phyloP scores from a whole-genome alignment of 2,888 invertebrate species.

The Julus scanicus region DNA sequence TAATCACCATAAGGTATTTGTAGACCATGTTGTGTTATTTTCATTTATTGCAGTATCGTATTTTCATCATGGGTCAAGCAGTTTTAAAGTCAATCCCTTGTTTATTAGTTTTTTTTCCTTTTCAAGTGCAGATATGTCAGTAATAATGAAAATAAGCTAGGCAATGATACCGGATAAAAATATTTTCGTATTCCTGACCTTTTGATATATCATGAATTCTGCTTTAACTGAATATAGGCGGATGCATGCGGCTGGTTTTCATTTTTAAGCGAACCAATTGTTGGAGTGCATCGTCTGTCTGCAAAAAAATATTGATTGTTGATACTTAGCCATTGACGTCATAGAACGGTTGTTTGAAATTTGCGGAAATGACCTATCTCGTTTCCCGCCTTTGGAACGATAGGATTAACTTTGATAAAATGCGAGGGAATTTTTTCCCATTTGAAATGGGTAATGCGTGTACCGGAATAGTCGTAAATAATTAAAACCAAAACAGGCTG shows the following conservation, averaged over 20 bases:
- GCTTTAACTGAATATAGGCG: not conserved
- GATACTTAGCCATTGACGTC: not conserved
- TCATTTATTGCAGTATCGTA: too few species aligned
- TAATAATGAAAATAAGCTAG: too few species aligned
- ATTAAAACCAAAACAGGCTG: not conserved
- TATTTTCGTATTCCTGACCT: not conserved
- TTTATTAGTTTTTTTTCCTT: too few species aligned
- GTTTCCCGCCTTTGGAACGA: not conserved
- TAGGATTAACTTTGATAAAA: not conserved
- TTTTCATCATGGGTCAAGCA: too few species aligned
- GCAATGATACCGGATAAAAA: too few species aligned
- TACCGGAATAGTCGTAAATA: not conserved
- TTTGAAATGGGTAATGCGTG: not conserved
- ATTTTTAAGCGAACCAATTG: not conserved
- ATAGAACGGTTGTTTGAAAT: not conserved
- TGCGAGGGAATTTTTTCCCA: not conserved
- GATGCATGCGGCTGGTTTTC: not conserved
- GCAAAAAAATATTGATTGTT: slow-evolving; percentile 27
- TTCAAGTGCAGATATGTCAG: too few species aligned
- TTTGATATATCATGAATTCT: not conserved
- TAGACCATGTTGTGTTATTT: too few species aligned
- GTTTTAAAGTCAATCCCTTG: too few species aligned
- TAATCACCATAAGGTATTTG: too few species aligned
- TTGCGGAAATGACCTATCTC: not conserved
- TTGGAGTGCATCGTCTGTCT: not conserved